phyloP scores from a whole-genome alignment of 37 sponge, comb jelly and placozoan species.

The Mnemiopsis leidyi region DNA sequence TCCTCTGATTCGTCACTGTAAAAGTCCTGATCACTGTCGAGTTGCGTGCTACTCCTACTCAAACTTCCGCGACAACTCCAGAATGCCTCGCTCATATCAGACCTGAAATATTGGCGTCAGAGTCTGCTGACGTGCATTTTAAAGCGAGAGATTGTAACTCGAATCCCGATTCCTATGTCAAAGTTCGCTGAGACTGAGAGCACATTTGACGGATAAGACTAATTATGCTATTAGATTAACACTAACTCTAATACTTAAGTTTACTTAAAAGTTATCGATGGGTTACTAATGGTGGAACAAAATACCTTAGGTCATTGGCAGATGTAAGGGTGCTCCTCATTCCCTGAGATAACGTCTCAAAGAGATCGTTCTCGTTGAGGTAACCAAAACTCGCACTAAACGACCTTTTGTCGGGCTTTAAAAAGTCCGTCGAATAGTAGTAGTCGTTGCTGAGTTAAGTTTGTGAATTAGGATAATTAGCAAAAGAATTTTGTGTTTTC shows the following conservation, averaged over 20 bases:
- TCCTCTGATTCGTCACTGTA: conserved; percentile 65
- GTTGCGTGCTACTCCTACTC: background rate
- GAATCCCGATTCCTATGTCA: too few species aligned
- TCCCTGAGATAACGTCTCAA: background rate
- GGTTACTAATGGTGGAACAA: too few species aligned
- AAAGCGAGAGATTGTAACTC: too few species aligned
- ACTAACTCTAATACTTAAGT: too few species aligned
- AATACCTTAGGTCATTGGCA: conserved; percentile 41
- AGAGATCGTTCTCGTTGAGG: background rate
- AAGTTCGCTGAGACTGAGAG: too few species aligned
- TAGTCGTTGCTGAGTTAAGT: conserved; percentile 3
- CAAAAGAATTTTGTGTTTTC: too few species aligned
- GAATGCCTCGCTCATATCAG: conserved; percentile 42
- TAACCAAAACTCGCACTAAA: conserved; percentile 21
- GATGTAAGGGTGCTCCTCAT: background rate
- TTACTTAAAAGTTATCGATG: too few species aligned
- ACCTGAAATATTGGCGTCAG: conserved; percentile 57
- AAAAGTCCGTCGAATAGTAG: background rate
- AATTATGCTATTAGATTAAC: too few species aligned
- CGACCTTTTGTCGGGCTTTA: conserved; percentile 33
- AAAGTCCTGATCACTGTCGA: conserved; percentile 1
- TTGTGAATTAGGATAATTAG: too few species aligned
- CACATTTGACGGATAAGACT: too few species aligned
- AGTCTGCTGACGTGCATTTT: too few species aligned
- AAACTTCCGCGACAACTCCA: conserved; percentile 47